Base-by-base conservation (phyloP, 2,888 invertebrate genomes). In the Amphipoea lucens region DNA sequence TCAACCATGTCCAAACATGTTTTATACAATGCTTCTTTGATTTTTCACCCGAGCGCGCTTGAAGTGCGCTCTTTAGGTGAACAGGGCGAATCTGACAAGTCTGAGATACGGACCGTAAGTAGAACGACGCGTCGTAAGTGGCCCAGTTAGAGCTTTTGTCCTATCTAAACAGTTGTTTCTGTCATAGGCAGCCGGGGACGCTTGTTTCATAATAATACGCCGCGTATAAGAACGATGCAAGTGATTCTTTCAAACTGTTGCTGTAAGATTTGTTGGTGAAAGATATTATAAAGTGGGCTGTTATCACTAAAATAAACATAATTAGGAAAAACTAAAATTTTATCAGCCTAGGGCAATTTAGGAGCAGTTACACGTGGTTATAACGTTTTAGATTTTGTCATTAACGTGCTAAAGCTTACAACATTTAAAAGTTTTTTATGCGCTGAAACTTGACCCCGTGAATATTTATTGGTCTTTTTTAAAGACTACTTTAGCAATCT, bases 71-170 rank as follows among this genome's bases (percentile, higher is more conserved):
- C 76, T 77, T 67, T 69, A 86, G 72, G 65, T 86, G 80, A 81
- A 79, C 72, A 75, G 78, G 79, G 81, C 63, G 77, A 84, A 81
- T 79, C 83, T 84, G 79, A 77, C 83, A 82, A 79, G 85, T 77
- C 87, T 87, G 78, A 88, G 87, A 90, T 89, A 82, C 84, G 84
- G 81, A 78, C 76, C 84, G 81, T 85, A 91, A 92, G 91, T 92
- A 89, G 92, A 88, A 85, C 92, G 88, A 86, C 84, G 86, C 89
- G 90, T 86, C 90, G 90, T 93, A 93, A 93, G 92, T 92, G 94
- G 92, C 94, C 94, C 91, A 94, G 93, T 95, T 94, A 92, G 88
- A 92, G 92, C 93, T 92, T 93, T 94, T 94, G 94, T 95, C 93
- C 92, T 93, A 93, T 94, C 92, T 94, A 94, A 94, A 94, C 94